Base-by-base conservation (phyloP, 2,113 vertebrate genomes). In the Spea multiplicata region DNA sequence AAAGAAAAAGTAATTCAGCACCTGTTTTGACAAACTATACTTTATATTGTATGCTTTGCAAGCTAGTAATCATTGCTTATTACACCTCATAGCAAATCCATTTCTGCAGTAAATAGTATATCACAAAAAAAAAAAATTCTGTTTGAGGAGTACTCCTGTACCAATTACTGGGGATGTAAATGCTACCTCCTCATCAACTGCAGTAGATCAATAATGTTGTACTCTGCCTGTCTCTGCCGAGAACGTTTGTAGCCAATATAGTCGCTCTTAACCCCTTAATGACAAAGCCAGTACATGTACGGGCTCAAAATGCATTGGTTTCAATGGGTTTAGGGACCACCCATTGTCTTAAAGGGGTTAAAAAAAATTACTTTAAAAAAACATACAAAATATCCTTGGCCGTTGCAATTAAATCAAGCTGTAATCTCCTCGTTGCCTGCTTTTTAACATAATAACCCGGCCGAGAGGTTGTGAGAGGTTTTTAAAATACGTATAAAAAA, bases 331-430 rank as follows among this genome's bases (percentile, higher is more conserved):
- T n/a, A n/a, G n/a, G n/a, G n/a, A n/a, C n/a, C n/a, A n/a, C n/a
- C n/a, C n/a, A n/a, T n/a, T n/a, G n/a, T n/a, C n/a, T n/a, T n/a
- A n/a, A n/a, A n/a, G n/a, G n/a, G n/a, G n/a, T n/a, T n/a, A n/a
- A n/a, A 72, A 73, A 73, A 55, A 79, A 79, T 72, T 72, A 79
- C 76, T 72, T 79, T 47, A 55, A 61, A 47, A 79, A 79, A 79
- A 78, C 47, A 52, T 66, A 66, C 55, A 55, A 45, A 73, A 44
- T 66, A 64, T 79, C 50, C 59, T 46, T 30, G 71, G 48, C 49
- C 30, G 8, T 14, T 46, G 68, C 76, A 71, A 71, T 71, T 71
- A 78, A 71, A 71, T 62, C 52, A 12, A 8, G 12, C 12, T 52
- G 46, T 65, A 61, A 61, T 78, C 59, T 62, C 65, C 44, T 48